phyloP scores from a whole-genome alignment of 2,113 vertebrate species.

The Hemicordylus capensis region DNA sequence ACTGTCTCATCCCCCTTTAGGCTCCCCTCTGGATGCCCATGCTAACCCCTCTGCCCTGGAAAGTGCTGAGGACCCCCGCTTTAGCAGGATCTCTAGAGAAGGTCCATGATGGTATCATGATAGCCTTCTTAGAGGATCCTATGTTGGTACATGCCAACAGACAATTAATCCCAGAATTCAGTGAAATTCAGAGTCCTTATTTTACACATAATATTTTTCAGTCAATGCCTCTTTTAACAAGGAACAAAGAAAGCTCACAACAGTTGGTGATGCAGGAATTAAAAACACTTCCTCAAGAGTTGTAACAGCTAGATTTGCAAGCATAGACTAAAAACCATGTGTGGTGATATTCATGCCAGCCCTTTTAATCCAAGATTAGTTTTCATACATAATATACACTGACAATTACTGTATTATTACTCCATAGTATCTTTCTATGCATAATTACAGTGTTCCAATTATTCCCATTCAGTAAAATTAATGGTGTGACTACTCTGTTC shows the following conservation, averaged over 20 bases:
- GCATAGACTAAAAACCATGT: not conserved
- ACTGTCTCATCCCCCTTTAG: too few species aligned
- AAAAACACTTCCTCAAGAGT: not conserved
- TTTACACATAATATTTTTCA: not conserved
- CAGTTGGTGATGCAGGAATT: not conserved
- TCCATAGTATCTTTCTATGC: constrained; percentile 14
- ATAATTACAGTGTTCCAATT: not conserved
- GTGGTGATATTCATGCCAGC: constrained; percentile 6
- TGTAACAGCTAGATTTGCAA: not conserved
- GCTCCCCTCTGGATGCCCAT: too few species aligned
- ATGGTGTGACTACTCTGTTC: not conserved
- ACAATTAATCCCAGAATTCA: not conserved
- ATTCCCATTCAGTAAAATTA: constrained; percentile 13
- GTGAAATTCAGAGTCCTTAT: not conserved
- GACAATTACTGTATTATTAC: not conserved
- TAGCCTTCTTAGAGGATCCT: not conserved
- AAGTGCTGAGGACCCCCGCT: too few species aligned
- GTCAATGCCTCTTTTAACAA: not conserved
- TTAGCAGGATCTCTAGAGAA: not conserved
- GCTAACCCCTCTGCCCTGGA: too few species aligned
- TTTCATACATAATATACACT: constrained; percentile 16
- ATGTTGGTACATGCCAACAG: not conserved
- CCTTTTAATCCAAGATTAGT: not conserved
- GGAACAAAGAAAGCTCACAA: not conserved
- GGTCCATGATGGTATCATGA: not conserved